Conservation (phyloP, 2,888 invertebrate genomes). For the Tortrix viridana region DNA sequence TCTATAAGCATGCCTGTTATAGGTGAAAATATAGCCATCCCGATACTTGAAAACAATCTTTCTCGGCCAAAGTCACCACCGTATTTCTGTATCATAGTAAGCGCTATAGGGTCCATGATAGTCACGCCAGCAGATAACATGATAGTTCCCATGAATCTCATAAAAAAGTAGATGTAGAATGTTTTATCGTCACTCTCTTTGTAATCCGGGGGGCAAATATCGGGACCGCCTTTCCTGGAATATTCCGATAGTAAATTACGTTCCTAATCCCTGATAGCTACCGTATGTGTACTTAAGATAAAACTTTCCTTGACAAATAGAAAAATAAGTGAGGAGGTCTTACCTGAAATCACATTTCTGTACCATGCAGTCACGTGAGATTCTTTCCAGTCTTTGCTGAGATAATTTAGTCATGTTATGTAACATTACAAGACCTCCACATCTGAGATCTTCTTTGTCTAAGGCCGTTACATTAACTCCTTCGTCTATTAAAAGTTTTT, state of each 20-base stretch:
- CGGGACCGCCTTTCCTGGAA: conserved; percentile 88
- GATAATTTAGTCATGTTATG: conserved; percentile 86
- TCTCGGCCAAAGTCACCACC: conserved; percentile 93
- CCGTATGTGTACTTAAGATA: conserved; percentile 55
- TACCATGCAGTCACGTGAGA: conserved; percentile 89
- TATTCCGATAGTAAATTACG: conserved; percentile 57
- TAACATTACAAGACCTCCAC: conserved; percentile 88
- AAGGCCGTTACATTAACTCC: conserved; percentile 90
- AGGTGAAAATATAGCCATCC: conserved; percentile 93
- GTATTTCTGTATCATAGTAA: conserved; percentile 93
- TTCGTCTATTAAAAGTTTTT: conserved; percentile 85
- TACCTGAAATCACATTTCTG: conserved; percentile 90
- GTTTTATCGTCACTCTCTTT: conserved; percentile 90
- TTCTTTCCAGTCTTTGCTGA: conserved; percentile 82
- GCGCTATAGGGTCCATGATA: conserved; percentile 94
- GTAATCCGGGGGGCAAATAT: conserved; percentile 91
- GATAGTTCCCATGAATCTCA: conserved; percentile 91
- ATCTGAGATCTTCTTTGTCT: conserved; percentile 89
- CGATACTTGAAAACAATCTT: conserved; percentile 90
- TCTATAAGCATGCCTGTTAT: conserved; percentile 92
- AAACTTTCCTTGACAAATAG: conserved; percentile 3
- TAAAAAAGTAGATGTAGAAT: conserved; percentile 92
- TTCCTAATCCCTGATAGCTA: conserved; percentile 56
- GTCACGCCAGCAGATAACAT: conserved; percentile 94
- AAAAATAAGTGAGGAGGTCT: conserved; percentile 38